Base-by-base conservation (phyloP, 35 echinoderm and acorn worm genomes). In the Diadema setosum region DNA sequence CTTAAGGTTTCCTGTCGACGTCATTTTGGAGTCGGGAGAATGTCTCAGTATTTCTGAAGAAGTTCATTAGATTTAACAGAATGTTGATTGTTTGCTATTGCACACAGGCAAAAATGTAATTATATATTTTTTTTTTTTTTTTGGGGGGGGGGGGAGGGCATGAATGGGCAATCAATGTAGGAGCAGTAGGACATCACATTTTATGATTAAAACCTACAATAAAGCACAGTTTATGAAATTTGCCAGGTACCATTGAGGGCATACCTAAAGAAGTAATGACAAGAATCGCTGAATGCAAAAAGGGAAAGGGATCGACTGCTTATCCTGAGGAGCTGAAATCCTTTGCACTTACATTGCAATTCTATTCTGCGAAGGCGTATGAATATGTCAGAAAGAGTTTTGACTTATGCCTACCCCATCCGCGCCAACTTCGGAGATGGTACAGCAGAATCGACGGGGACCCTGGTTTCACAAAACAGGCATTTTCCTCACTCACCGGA, bases 291-390 rank as follows among this genome's bases (percentile, higher is more conserved):
- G 48, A 52, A 52, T 52, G 48, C 48, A 52, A 52, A 52, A 52
- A 52, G n/a, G 48, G 48, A 52, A 52, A 52, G n/a, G n/a, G n/a
- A 52, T 52, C 48, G n/a, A 11, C 48, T 52, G 48, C 48, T 52
- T 52, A 52, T 52, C 48, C 48, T 52, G 48, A 52, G 48, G 48
- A 52, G 48, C 48, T 52, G 48, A 52, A 52, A n/a, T 58, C 90
- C 7, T 93, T 93, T 55, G 90, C 90, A 15, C 17, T 93, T 11
- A 93, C 84, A 33, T 57, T 93, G 5, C 70, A 93, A 25, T 93
- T 93, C 42, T 93, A 87, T 45, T 93, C 90, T 3, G 49, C 90
- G 3, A 82, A 87, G 35, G 91, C 91, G 3, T 93, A 93, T 37
- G 25, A 4, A 34, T 93, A 64, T 93, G 84, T 93, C 2, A 70